These are phyloP conservation scores for Opisthograptis luteolata DNA, from an alignment of 2,888 invertebrate genomes.

Conservation along the genomic window DNA sequence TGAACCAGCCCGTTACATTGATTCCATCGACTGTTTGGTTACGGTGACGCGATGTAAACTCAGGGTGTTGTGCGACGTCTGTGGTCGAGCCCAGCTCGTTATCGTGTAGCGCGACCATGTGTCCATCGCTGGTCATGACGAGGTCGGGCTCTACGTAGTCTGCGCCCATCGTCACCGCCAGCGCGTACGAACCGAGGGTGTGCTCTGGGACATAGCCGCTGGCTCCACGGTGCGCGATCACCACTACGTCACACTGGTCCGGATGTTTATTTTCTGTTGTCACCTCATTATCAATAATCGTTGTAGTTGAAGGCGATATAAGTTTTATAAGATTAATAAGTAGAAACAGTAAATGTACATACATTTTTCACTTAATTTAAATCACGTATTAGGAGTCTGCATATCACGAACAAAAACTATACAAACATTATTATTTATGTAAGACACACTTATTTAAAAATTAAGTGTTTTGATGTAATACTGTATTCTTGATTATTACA, in stretches of 20 bases:
- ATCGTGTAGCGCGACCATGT: conserved; percentile 70
- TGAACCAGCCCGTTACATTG: conserved; percentile 66
- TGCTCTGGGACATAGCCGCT: conserved; percentile 65
- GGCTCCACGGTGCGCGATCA: conserved; percentile 35
- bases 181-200: conserved; percentile 71
- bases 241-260: conserved; percentile 7
- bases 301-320: background rate
- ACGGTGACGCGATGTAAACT: conserved; percentile 59
- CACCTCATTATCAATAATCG: conserved; percentile 2
- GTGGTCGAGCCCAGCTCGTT: conserved; percentile 68
- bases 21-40: conserved; percentile 63
- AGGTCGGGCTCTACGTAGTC: conserved; percentile 77
- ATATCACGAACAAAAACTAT: background rate
- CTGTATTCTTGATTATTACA: too few relatives aligned
- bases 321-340: background rate
- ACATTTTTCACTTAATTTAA: conserved; percentile 3
- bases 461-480: too few relatives aligned
- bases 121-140: conserved; percentile 71
- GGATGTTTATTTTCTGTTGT: conserved; percentile 6
- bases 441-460: too few relatives aligned
- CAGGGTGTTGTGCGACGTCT: conserved; percentile 58
- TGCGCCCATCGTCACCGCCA: conserved; percentile 72
- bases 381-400: background rate
- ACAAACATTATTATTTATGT: too few relatives aligned
- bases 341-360: background rate